These are phyloP conservation scores for Phataginus tetradactyla DNA, from an alignment of 2,797 vertebrate genomes.

Conservation along the genomic window DNA sequence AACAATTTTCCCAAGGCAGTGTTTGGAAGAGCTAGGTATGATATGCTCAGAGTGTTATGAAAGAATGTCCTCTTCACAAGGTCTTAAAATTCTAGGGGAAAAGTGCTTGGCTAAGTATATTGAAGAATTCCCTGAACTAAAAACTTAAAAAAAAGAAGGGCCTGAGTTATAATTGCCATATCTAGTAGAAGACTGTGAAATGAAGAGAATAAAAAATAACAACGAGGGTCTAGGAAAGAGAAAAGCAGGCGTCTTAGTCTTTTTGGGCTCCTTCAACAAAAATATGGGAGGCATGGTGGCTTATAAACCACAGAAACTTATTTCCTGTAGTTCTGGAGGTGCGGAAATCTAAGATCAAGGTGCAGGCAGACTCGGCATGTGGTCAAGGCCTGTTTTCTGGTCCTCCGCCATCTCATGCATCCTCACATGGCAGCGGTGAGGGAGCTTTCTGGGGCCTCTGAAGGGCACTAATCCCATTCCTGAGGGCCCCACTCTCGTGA, in stretches of 20 bases:
- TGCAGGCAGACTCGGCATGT: neutral
- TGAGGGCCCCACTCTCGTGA: neutral
- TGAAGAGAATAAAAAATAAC: neutral
- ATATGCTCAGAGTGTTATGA: neutral
- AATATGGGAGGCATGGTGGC: neutral
- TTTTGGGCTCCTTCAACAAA: neutral
- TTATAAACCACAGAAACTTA: too few relatives aligned
- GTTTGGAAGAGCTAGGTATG: neutral
- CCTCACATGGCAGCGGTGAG: neutral
- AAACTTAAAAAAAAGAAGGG: neutral
- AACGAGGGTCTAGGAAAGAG: neutral
- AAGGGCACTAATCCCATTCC: neutral
- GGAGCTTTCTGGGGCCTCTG: too few relatives aligned
- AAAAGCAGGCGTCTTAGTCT: neutral
- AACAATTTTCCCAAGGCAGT: neutral
- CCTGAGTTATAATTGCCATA: neutral
- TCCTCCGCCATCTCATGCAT: neutral
- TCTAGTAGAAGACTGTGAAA: neutral
- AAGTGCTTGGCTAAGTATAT: neutral
- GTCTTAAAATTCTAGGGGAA: neutral
- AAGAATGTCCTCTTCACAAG: conserved; percentile 24
- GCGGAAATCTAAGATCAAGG: neutral
- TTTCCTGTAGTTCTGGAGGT: neutral
- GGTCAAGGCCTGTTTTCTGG: neutral
- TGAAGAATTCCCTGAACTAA: neutral